Evolutionary conservation across 2,113 vertebrate genomes (phyloP).

Genomic region (Dicaeum eximium): DNA sequence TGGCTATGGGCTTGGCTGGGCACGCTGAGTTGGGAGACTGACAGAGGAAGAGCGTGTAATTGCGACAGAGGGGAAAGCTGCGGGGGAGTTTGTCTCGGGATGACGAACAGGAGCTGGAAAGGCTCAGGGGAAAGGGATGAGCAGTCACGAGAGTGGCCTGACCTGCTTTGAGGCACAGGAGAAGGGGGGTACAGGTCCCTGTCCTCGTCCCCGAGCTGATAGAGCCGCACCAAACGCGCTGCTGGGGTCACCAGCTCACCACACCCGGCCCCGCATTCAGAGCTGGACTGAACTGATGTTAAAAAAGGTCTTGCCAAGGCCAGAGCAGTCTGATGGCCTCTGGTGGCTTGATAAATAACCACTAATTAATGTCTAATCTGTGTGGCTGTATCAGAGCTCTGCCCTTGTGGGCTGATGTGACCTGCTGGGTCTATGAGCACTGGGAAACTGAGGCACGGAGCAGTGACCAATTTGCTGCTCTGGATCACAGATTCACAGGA

Average conservation of each 20-base stretch:
- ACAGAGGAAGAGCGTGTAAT: background rate
- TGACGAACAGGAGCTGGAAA: background rate
- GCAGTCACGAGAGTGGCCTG: background rate
- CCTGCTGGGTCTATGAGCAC: rapidly evolving
- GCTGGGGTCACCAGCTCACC: rapidly evolving
- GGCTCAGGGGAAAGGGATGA: background rate
- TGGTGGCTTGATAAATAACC: background rate
- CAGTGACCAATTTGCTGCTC: background rate
- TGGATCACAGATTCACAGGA: background rate
- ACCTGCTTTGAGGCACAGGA: background rate
- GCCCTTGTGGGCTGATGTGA: background rate
- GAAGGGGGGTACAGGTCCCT: background rate
- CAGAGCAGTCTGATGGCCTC: background rate
- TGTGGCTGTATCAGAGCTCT: background rate
- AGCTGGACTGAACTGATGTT: background rate
- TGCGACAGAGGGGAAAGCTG: conserved; percentile 40
- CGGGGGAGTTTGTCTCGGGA: conserved; percentile 3
- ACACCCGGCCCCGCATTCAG: rapidly evolving
- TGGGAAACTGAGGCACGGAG: background rate
- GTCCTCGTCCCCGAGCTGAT: background rate
- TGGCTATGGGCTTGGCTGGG: background rate
- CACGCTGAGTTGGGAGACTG: background rate
- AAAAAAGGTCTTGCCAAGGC: background rate
- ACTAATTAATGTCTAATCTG: background rate
- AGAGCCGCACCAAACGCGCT: background rate